A percentile compares a stretch with the other conserved stretches of the same genome.
Conservation (phyloP, 2,888 invertebrate genomes). For the Lycophotia porphyrea region DNA sequence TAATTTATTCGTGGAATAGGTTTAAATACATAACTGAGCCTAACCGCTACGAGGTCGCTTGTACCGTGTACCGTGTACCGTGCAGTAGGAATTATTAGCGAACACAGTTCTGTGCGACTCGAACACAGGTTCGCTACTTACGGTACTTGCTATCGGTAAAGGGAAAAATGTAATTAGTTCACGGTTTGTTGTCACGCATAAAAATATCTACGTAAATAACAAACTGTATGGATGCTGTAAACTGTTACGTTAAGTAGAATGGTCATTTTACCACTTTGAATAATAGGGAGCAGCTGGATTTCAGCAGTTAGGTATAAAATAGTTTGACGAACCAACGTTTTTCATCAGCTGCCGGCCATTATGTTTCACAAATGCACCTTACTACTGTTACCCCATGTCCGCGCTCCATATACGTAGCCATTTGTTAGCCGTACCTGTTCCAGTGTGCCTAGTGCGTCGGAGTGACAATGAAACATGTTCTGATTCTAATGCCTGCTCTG, state of each 20-base stretch:
- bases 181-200: slow-evolving; percentile 4
- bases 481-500: slow-evolving; percentile 43
- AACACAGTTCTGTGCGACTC: slow-evolving; percentile 1
- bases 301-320: background rate
- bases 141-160: slow-evolving; percentile 17
- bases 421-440: slow-evolving; percentile 12
- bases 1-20: slow-evolving; percentile 33
- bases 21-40: slow-evolving; percentile 38
- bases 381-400: background rate
- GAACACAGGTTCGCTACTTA: slow-evolving; percentile 8
- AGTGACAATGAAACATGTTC: slow-evolving; percentile 55
- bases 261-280: background rate
- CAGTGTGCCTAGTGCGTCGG: background rate
- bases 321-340: background rate
- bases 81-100: background rate
- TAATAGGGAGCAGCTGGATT: slow-evolving; percentile 1
- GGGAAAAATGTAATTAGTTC: slow-evolving; percentile 5
- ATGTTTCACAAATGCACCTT: background rate
- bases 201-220: background rate
- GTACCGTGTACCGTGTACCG: background rate
- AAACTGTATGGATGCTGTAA: background rate
- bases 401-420: slow-evolving; percentile 9
- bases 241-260: background rate
- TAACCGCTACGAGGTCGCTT: background rate
- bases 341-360: background rate